Evolutionary conservation across 2,888 invertebrate genomes (phyloP).

Genomic region (Tipula helvola): DNA sequence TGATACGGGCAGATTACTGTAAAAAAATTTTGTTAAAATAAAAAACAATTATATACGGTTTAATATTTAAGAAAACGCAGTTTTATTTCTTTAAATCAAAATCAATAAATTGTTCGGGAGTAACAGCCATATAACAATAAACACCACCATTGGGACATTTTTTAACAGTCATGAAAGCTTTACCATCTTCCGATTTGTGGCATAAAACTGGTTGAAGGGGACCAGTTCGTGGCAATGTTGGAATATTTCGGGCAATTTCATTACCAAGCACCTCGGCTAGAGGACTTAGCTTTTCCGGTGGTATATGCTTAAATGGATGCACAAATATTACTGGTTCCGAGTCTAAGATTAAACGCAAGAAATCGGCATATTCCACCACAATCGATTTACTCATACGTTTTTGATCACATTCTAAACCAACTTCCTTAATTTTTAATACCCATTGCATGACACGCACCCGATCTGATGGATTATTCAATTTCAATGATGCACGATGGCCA

Average conservation of each 20-base stretch:
- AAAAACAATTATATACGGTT: background rate
- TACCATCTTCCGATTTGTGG: slow-evolving; percentile 40
- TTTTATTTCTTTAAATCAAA: background rate
- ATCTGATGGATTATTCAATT: slow-evolving; percentile 26
- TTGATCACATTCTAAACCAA: slow-evolving; percentile 41
- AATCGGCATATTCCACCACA: background rate
- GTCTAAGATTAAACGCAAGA: slow-evolving; percentile 36
- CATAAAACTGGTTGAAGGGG: slow-evolving; percentile 39
- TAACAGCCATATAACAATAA: slow-evolving; percentile 44
- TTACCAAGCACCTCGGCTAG: slow-evolving; percentile 39
- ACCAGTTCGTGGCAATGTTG: slow-evolving; percentile 39
- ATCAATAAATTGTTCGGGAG: slow-evolving; percentile 24
- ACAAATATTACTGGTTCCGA: slow-evolving; percentile 33
- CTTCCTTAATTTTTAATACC: slow-evolving; percentile 36
- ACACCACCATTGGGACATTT: slow-evolving; percentile 41
- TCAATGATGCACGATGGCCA: background rate
- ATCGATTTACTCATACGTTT: background rate
- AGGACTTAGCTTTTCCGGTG: slow-evolving; percentile 35
- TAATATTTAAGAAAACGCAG: background rate
- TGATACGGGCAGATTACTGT: slow-evolving; percentile 57
- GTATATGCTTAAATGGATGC: slow-evolving; percentile 37
- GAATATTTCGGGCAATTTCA: slow-evolving; percentile 26
- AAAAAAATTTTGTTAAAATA: slow-evolving; percentile 16
- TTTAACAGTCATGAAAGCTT: slow-evolving; percentile 39
- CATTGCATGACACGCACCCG: slow-evolving; percentile 42